Percentiles rank a stretch among this genome's conserved stretches.
These are phyloP conservation scores for Nomada goodeniana DNA, from an alignment of 2,888 invertebrate genomes.

Conservation along the genomic window DNA sequence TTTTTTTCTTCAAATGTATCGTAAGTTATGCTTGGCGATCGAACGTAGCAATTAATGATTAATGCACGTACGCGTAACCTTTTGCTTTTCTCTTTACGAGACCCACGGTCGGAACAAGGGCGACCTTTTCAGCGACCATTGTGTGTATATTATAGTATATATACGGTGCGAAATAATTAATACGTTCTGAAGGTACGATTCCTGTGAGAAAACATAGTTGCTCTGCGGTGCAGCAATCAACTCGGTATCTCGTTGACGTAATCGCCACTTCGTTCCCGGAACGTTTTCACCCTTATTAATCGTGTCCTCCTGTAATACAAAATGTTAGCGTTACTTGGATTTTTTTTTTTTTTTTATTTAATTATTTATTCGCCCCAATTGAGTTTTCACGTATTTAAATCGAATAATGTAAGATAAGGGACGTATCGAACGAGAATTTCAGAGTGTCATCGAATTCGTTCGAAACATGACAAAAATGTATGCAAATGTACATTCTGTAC, in stretches of 20 bases:
- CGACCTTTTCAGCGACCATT: background rate
- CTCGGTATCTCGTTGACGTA: background rate
- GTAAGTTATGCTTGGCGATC: constrained; percentile 6
- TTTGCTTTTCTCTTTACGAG: background rate
- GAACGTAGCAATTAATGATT: background rate
- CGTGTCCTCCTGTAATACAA: background rate
- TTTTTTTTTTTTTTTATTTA: background rate
- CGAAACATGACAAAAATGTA: background rate
- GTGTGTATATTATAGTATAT: too few relatives aligned
- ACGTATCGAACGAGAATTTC: background rate
- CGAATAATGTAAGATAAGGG: background rate
- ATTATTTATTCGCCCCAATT: background rate
- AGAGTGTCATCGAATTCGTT: background rate
- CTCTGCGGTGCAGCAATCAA: background rate
- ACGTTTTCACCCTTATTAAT: constrained; percentile 3
- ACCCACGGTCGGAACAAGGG: constrained; percentile 7
- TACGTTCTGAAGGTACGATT: constrained; percentile 13
- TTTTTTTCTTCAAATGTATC: background rate
- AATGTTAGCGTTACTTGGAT: too few relatives aligned
- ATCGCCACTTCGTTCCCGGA: background rate
- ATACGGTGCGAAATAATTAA: constrained; percentile 16
- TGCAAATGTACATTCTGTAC: background rate
- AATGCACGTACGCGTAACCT: background rate
- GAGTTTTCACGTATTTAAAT: background rate
- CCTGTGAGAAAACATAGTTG: background rate